These are phyloP conservation scores for Hoplodrina ambigua DNA, from an alignment of 2,888 invertebrate species.

Conservation along the genomic window DNA sequence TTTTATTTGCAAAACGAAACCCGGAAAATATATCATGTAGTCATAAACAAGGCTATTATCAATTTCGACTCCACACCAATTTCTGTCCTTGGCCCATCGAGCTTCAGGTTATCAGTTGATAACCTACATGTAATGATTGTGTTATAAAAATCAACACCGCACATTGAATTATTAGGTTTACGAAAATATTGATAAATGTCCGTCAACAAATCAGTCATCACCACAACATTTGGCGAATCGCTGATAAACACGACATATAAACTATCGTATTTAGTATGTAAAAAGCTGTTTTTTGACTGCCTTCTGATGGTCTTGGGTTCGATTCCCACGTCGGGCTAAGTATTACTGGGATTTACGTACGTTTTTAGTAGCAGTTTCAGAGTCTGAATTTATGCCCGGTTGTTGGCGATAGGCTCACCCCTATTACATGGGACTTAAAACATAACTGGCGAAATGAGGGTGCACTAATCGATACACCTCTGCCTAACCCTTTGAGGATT, in stretches of 20 bases:
- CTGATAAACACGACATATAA: not conserved
- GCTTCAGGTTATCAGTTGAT: slow-evolving; percentile 13
- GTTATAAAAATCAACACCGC: not conserved
- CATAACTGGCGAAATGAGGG: too few relatives aligned
- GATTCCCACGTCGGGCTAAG: too few relatives aligned
- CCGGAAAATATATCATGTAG: not conserved
- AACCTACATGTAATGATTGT: slow-evolving; percentile 14
- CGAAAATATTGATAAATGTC: slow-evolving; percentile 1
- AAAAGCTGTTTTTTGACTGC: too few relatives aligned
- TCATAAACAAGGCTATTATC: not conserved
- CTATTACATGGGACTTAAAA: too few relatives aligned
- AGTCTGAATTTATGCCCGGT: too few relatives aligned
- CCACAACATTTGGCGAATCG: not conserved
- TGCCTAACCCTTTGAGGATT: too few relatives aligned
- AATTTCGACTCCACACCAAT: not conserved
- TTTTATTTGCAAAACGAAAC: not conserved
- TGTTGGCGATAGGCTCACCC: too few relatives aligned
- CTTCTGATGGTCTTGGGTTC: too few relatives aligned
- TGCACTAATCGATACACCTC: too few relatives aligned
- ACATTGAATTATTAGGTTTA: not conserved
- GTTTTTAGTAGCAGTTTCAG: too few relatives aligned
- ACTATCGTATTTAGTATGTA: too few relatives aligned
- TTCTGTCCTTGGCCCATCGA: not conserved
- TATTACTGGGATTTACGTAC: too few relatives aligned
- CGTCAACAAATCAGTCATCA: slow-evolving; percentile 1